Conservation (phyloP, 2,113 vertebrate genomes). For the Girardinichthys multiradiatus region DNA sequence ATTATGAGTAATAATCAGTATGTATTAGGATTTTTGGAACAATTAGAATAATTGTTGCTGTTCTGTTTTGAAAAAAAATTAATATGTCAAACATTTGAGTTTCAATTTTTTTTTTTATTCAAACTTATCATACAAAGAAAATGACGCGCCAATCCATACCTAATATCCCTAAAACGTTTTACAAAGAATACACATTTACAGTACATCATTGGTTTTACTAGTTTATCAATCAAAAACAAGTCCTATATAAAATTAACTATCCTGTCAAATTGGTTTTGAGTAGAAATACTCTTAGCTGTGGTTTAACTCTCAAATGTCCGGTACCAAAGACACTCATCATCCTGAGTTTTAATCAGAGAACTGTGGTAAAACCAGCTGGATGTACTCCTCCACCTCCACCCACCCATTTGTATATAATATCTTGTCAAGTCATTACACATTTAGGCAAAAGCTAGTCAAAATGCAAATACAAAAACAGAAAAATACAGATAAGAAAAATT, state of each 20-base stretch:
- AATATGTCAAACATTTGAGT: too few relatives aligned
- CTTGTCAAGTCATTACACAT: conserved; percentile 16
- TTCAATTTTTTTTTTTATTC: too few relatives aligned
- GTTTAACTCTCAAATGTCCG: conserved; percentile 7
- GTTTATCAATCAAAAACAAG: conserved; percentile 13
- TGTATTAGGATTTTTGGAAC: too few relatives aligned
- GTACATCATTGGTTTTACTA: conserved; percentile 1
- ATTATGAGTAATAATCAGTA: too few relatives aligned
- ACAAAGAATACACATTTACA: conserved; percentile 32
- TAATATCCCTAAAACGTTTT: not conserved
- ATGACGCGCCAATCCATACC: not conserved
- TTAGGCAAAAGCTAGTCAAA: conserved; percentile 9
- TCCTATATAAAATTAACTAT: conserved; percentile 1
- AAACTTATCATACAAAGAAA: not conserved
- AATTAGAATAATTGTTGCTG: too few relatives aligned
- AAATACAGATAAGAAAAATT: not conserved
- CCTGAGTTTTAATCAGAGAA: conserved; percentile 23
- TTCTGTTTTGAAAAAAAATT: too few relatives aligned
- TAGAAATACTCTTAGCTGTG: conserved; percentile 10
- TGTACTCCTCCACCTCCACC: conserved; percentile 12
- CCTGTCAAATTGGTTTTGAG: conserved; percentile 14
- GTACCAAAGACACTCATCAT: conserved; percentile 20
- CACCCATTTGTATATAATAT: conserved; percentile 4
- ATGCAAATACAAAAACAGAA: conserved; percentile 4
- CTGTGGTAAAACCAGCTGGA: conserved; percentile 21